These are phyloP conservation scores for Sminthopsis crassicaudata DNA, from an alignment of 2,113 vertebrate species.

Conservation along the genomic window DNA sequence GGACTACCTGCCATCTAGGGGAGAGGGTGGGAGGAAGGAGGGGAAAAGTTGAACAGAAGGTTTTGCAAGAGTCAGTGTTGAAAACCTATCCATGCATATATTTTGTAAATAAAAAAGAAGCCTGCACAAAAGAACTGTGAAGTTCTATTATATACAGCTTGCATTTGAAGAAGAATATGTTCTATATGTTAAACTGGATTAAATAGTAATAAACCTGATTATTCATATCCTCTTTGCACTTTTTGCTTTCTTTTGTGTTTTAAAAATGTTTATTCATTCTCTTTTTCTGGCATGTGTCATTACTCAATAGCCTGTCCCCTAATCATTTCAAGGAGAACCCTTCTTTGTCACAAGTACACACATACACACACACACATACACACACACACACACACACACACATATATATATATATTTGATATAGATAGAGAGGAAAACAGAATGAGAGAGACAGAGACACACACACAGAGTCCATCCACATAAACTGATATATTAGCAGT, in stretches of 20 bases:
- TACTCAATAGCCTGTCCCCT: neutral
- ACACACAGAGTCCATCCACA: neutral
- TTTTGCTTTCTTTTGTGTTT: neutral
- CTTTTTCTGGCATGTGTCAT: neutral
- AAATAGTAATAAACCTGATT: neutral
- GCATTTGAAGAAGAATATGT: neutral
- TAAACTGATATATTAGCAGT: neutral
- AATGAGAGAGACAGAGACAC: no score
- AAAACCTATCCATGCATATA: no score
- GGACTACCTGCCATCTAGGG: no score
- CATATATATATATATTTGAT: no score
- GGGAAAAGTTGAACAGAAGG: no score
- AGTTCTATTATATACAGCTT: neutral
- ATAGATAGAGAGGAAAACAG: no score
- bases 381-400: neutral
- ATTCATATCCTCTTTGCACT: neutral
- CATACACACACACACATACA: no score
- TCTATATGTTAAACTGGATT: neutral
- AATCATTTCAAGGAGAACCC: neutral
- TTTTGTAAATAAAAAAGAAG: neutral
- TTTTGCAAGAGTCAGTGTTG: no score
- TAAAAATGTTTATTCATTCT: neutral
- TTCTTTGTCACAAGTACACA: neutral
- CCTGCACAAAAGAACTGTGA: neutral
- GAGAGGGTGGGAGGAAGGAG: no score